Percentiles rank a stretch among this genome's conserved stretches.
phyloP scores from a whole-genome alignment of 2,113 vertebrate genomes.

The Pterocles orientalis region DNA sequence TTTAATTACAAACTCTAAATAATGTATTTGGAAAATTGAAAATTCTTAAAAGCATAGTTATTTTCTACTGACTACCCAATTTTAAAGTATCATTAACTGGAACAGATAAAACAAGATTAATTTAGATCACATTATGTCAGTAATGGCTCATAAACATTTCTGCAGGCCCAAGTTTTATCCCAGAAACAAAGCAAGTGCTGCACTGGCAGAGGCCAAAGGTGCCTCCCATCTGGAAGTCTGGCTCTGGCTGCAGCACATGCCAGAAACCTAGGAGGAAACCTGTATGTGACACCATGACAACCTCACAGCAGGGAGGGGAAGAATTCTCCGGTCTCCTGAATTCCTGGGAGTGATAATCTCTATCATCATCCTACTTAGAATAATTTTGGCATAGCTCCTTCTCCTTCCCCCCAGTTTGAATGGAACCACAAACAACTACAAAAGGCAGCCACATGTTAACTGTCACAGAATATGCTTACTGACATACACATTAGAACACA shows the following conservation, averaged over 20 bases:
- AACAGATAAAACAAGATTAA: conserved; percentile 52
- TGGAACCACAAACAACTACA: background rate
- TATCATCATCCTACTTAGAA: background rate
- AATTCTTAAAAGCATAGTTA: background rate
- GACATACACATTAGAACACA: background rate
- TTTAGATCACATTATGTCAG: background rate
- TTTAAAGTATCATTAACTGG: conserved; percentile 27
- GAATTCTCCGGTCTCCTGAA: background rate
- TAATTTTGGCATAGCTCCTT: background rate
- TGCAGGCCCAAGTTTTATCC: background rate
- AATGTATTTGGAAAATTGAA: conserved; percentile 12
- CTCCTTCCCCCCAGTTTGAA: background rate
- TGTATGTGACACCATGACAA: background rate
- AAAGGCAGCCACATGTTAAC: background rate
- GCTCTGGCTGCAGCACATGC: background rate
- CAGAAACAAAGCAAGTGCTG: background rate
- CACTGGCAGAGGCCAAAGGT: background rate
- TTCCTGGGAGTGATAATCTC: background rate
- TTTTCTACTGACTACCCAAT: conserved; percentile 9
- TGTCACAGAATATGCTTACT: background rate
- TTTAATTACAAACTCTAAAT: conserved; percentile 40
- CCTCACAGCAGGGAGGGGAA: background rate
- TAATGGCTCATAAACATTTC: conserved; percentile 38
- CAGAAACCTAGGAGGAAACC: background rate
- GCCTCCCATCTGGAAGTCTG: background rate